phyloP scores from a whole-genome alignment of 2,888 invertebrate species.

The Clanis bilineata region DNA sequence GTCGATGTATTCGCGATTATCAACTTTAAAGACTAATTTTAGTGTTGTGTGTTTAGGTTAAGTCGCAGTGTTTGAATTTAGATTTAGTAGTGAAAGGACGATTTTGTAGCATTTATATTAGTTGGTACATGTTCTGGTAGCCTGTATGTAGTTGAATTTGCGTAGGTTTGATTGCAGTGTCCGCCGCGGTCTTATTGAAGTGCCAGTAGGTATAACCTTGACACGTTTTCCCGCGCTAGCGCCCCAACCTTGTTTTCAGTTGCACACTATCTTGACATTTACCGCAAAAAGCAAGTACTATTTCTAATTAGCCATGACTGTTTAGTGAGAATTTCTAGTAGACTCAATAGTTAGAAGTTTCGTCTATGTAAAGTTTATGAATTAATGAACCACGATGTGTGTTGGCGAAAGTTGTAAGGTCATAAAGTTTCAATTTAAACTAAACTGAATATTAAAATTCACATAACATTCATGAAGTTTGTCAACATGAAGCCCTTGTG shows the following conservation, averaged over 20 bases:
- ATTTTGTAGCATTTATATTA: constrained; percentile 26
- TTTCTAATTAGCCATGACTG: constrained; percentile 47
- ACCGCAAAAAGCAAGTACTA: constrained; percentile 58
- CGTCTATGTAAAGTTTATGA: not conserved
- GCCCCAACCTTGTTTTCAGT: constrained; percentile 71
- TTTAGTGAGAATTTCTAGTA: constrained; percentile 24
- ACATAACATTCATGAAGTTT: constrained; percentile 22
- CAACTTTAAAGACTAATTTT: constrained; percentile 33
- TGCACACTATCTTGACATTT: constrained; percentile 75
- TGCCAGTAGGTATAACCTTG: constrained; percentile 69
- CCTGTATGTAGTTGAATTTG: constrained; percentile 39
- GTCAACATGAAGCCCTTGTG: constrained; percentile 54
- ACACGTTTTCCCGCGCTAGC: constrained; percentile 77
- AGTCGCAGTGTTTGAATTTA: constrained; percentile 38
- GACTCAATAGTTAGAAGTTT: constrained; percentile 6
- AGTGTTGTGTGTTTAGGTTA: constrained; percentile 57
- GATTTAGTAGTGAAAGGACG: constrained; percentile 18
- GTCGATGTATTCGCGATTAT: constrained; percentile 35
- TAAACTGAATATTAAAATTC: constrained; percentile 9
- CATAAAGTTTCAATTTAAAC: constrained; percentile 2
- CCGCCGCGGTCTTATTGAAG: constrained; percentile 59
- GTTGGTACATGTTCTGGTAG: constrained; percentile 37
- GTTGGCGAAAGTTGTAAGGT: constrained; percentile 15
- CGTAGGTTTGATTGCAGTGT: constrained; percentile 57
- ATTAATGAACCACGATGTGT: constrained; percentile 15